phyloP scores from a whole-genome alignment of 2,797 vertebrate genomes.

The Sternarchorhynchus goeldii region DNA sequence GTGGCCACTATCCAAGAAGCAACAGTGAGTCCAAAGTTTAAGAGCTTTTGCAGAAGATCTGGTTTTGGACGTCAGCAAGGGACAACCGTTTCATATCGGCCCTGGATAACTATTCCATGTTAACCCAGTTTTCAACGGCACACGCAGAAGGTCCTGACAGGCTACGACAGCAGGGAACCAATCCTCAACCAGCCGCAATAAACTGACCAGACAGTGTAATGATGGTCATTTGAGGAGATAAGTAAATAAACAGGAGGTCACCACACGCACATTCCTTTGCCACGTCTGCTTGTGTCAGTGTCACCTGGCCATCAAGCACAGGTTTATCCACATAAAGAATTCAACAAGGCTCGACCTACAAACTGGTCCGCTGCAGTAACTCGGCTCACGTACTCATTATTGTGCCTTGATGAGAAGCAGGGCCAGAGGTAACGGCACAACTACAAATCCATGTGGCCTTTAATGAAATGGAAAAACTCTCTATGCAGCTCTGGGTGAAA shows the following conservation, averaged over 20 bases:
- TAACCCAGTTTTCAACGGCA: conserved; percentile 47
- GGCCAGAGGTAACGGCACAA: conserved; percentile 2
- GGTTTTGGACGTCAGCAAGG: conserved; percentile 18
- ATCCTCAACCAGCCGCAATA: conserved; percentile 31
- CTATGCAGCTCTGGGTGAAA: background rate
- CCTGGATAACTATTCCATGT: conserved; percentile 41
- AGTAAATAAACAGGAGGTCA: conserved; percentile 26
- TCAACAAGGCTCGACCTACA: conserved; percentile 5
- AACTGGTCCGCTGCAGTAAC: conserved; percentile 16
- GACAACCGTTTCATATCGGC: conserved; percentile 25
- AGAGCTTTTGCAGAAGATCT: conserved; percentile 31
- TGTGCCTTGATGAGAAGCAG: conserved; percentile 21
- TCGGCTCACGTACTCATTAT: conserved; percentile 32
- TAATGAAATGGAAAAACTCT: background rate
- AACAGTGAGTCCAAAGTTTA: conserved; percentile 15
- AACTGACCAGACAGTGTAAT: conserved; percentile 15
- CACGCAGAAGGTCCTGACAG: conserved; percentile 23
- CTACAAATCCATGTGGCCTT: background rate
- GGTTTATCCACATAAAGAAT: conserved; percentile 4
- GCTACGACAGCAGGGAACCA: conserved; percentile 8
- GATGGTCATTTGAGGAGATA: conserved; percentile 22
- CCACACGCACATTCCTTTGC: conserved; percentile 9
- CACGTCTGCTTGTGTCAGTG: conserved; percentile 9
- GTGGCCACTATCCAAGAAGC: conserved; percentile 3
- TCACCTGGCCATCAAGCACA: conserved; percentile 26